These are phyloP conservation scores for Beris morrisii DNA, from an alignment of 2,888 invertebrate species.

Conservation along the genomic window DNA sequence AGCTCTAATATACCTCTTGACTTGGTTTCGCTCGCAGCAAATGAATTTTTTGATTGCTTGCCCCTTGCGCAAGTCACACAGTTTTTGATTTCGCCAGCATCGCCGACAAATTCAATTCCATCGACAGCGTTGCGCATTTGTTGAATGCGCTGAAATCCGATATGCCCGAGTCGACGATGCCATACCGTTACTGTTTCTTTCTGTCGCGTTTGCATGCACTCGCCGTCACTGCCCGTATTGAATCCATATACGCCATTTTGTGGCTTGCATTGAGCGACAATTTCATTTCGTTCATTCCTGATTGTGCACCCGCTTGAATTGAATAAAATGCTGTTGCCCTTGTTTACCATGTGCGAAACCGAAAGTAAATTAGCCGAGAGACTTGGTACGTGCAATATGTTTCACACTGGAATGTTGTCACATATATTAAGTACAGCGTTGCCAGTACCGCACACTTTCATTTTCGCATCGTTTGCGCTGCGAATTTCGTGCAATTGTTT, in stretches of 20 bases:
- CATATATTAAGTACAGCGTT: too few species aligned
- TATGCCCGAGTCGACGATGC: constrained; percentile 29
- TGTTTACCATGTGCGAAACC: constrained; percentile 34
- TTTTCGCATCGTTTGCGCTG: too few species aligned
- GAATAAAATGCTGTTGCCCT: constrained; percentile 1
- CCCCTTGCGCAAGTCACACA: constrained; percentile 37
- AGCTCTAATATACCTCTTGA: too few species aligned
- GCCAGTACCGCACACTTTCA: too few species aligned
- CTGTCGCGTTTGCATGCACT: not conserved
- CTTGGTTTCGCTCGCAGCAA: too few species aligned
- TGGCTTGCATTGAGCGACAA: too few species aligned
- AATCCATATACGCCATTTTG: not conserved
- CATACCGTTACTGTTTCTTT: constrained; percentile 17
- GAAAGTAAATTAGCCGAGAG: constrained; percentile 39
- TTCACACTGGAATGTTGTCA: too few species aligned
- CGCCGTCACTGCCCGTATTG: not conserved
- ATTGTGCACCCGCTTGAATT: too few species aligned
- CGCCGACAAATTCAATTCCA: not conserved
- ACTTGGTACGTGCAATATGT: constrained; percentile 32
- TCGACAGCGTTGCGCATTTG: not conserved
- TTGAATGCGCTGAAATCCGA: not conserved
- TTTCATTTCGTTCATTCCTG: too few species aligned
- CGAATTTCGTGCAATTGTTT: too few species aligned
- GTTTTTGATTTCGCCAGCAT: not conserved
- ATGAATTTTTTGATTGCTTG: constrained; percentile 40